These are phyloP conservation scores for Clamator glandarius DNA, from an alignment of 2,797 vertebrate species.

Conservation along the genomic window DNA sequence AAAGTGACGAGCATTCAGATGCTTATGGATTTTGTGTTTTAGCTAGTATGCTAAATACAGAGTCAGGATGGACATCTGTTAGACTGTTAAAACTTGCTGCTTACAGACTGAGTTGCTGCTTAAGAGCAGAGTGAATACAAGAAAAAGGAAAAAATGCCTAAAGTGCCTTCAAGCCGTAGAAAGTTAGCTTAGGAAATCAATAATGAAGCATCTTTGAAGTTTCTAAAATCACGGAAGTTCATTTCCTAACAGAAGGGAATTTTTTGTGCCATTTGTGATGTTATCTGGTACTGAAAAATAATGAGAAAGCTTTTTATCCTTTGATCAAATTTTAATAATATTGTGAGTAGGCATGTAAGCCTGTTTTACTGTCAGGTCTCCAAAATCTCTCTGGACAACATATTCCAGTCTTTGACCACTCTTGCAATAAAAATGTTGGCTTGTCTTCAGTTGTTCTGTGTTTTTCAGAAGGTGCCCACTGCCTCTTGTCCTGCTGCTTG, in stretches of 20 bases:
- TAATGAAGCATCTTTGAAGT: background rate
- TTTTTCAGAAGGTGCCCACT: background rate
- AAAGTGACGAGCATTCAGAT: background rate
- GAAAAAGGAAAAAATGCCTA: background rate
- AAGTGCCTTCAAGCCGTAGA: background rate
- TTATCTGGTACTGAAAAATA: background rate
- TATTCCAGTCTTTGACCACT: background rate
- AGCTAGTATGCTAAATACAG: background rate
- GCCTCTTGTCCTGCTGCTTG: background rate
- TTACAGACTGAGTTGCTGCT: background rate
- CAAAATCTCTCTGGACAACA: background rate
- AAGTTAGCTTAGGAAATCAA: background rate
- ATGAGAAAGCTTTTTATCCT: background rate
- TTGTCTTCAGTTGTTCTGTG: background rate
- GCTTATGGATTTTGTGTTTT: background rate
- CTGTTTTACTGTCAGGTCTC: background rate
- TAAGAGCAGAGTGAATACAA: background rate
- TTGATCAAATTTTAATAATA: constrained; percentile 21
- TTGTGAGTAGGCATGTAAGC: background rate
- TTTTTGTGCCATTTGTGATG: background rate
- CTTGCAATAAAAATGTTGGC: background rate
- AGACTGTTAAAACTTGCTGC: background rate
- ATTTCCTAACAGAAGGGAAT: background rate
- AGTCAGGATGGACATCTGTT: background rate
- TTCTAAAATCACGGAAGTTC: background rate